Conservation (phyloP, 2,888 invertebrate species). For the Neuroscelio doddi region DNA sequence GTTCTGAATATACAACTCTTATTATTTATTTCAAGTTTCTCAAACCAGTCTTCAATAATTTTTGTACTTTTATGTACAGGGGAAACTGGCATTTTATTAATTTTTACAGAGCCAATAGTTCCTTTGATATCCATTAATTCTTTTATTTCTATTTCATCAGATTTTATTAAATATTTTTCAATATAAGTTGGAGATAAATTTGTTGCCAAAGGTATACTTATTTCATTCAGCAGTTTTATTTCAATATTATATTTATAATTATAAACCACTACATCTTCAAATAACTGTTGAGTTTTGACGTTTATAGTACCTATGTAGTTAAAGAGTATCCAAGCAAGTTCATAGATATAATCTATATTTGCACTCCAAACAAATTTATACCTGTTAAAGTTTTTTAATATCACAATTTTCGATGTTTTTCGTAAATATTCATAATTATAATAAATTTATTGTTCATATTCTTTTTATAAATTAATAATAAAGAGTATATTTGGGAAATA, state of each 20-base stretch:
- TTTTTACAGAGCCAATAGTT: constrained; percentile 55
- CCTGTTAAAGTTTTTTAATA: constrained; percentile 43
- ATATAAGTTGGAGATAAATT: constrained; percentile 43
- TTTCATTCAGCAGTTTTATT: constrained; percentile 57
- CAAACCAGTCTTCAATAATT: constrained; percentile 59
- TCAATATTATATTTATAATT: constrained; percentile 66
- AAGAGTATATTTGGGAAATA: too few species aligned
- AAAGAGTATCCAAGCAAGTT: constrained; percentile 64
- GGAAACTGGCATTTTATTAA: background rate
- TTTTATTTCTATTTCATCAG: constrained; percentile 43
- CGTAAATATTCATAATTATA: too few species aligned
- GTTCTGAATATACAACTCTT: constrained; percentile 62
- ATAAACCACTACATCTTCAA: constrained; percentile 64
- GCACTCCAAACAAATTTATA: constrained; percentile 62
- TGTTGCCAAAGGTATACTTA: constrained; percentile 41
- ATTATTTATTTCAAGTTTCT: constrained; percentile 49
- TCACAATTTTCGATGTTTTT: too few species aligned
- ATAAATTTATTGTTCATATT: too few species aligned
- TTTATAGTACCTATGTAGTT: constrained; percentile 62
- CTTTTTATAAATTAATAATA: too few species aligned
- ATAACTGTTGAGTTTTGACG: constrained; percentile 52
- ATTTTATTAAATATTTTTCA: constrained; percentile 48
- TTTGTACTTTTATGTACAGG: constrained; percentile 49
- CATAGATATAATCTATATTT: constrained; percentile 66
- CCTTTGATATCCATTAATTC: constrained; percentile 54